Percentiles rank a stretch among this genome's conserved stretches.
Evolutionary conservation across 2,888 invertebrate species (phyloP).

Genomic region (Drosophila leonis): DNA sequence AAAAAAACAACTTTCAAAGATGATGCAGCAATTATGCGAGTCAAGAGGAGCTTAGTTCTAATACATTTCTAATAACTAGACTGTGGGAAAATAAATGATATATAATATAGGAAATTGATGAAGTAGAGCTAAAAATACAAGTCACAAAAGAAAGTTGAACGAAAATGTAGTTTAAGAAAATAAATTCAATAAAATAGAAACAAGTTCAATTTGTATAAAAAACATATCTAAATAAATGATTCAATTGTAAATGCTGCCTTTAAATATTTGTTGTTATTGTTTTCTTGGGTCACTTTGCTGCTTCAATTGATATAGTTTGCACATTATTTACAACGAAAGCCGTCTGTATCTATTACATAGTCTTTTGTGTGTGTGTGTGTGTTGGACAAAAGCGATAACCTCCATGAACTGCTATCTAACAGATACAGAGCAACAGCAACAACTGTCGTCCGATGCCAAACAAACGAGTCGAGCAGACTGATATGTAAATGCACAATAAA

Average conservation of each 20-base stretch:
- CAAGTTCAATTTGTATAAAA: background rate
- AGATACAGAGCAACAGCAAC: slow-evolving; percentile 27
- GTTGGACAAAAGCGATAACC: slow-evolving; percentile 41
- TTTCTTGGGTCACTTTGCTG: background rate
- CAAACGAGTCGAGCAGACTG: slow-evolving; percentile 40
- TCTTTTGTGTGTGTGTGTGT: slow-evolving; percentile 20
- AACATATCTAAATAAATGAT: too few relatives aligned
- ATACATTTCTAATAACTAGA: slow-evolving; percentile 15
- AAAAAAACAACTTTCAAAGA: slow-evolving; percentile 57
- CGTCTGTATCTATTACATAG: slow-evolving; percentile 2
- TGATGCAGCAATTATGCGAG: slow-evolving; percentile 71
- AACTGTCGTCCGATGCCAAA: slow-evolving; percentile 23
- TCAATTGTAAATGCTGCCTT: too few relatives aligned
- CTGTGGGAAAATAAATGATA: slow-evolving; percentile 4
- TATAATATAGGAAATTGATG: background rate
- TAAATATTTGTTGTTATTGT: background rate
- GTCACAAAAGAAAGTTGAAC: background rate
- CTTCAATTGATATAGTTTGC: background rate
- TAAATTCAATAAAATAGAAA: too few relatives aligned
- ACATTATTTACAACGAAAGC: background rate
- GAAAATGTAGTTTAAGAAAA: background rate
- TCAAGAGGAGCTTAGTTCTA: slow-evolving; percentile 18
- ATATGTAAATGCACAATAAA: slow-evolving; percentile 76
- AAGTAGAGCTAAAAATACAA: background rate
- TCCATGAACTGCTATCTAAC: slow-evolving; percentile 28